Percentiles rank a stretch among this genome's conserved stretches.
These are phyloP conservation scores for Elysia crispata DNA, from an alignment of 2,888 invertebrate genomes.

Conservation along the genomic window DNA sequence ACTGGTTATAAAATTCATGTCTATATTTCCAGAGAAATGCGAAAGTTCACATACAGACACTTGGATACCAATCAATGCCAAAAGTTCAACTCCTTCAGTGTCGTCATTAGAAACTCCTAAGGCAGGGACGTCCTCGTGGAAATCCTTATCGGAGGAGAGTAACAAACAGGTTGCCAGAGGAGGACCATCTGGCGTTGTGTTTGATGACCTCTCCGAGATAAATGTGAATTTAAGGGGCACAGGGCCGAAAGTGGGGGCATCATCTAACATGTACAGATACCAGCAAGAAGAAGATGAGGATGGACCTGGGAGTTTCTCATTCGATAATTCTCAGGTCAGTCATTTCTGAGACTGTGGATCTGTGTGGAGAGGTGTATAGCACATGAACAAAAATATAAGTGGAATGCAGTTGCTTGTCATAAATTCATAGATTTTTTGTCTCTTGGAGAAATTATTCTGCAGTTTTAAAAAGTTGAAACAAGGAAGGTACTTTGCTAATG, in stretches of 20 bases:
- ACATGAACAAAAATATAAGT: no score
- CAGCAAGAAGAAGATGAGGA: constrained; percentile 10
- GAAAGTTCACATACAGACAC: constrained; percentile 55
- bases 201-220: constrained; percentile 60
- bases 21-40: constrained; percentile 49
- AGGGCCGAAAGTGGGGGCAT: constrained; percentile 24
- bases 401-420: no score
- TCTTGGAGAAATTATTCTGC: no score
- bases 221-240: constrained; percentile 41
- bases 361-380: no score
- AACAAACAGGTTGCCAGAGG: not conserved
- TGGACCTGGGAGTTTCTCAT: not conserved
- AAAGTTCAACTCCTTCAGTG: constrained; percentile 43
- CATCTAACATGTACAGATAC: not conserved
- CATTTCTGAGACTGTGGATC: no score
- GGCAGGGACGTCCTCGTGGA: not conserved
- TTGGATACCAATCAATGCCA: constrained; percentile 58
- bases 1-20: no score
- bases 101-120: not conserved
- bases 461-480: no score
- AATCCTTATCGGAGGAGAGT: not conserved
- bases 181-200: constrained; percentile 48
- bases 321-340: no score
- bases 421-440: no score
- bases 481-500: no score